These are phyloP conservation scores for Cryptoprocta ferox DNA, from an alignment of 2,797 vertebrate species.

Conservation along the genomic window DNA sequence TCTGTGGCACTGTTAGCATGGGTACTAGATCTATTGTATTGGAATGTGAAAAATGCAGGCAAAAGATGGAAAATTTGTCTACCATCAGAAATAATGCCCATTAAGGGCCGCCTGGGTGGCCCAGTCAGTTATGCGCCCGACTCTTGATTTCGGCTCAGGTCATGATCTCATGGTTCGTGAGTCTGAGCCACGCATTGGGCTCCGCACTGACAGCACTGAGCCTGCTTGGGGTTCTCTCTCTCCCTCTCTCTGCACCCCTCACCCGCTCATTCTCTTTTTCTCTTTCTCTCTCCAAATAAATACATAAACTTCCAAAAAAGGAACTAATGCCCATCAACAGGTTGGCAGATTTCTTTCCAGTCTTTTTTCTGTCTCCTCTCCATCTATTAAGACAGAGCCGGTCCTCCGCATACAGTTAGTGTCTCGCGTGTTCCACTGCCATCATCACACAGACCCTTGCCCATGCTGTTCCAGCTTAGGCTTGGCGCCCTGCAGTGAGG, in stretches of 20 bases:
- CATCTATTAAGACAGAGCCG: not conserved
- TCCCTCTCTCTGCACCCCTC: too few species aligned
- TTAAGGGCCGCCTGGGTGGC: too few species aligned
- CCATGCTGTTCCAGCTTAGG: accelerated
- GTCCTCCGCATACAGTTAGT: accelerated
- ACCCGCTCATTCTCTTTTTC: too few species aligned
- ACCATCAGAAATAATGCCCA: not conserved
- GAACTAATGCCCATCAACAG: not conserved
- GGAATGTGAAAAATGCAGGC: not conserved
- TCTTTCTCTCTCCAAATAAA: too few species aligned
- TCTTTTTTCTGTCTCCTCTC: not conserved
- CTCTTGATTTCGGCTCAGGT: too few species aligned
- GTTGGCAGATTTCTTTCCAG: too few species aligned
- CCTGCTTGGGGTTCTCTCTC: too few species aligned
- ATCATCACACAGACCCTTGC: not conserved
- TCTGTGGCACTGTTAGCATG: not conserved
- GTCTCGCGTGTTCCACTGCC: not conserved
- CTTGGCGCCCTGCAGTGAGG: not conserved
- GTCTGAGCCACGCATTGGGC: too few species aligned
- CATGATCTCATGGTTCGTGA: too few species aligned
- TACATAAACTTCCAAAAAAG: too few species aligned
- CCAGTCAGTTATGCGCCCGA: too few species aligned
- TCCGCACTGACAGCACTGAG: too few species aligned
- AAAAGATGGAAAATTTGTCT: not conserved
- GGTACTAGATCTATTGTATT: not conserved